Conservation (phyloP, 2,888 invertebrate genomes). For the Sceliomorpha sp. region DNA sequence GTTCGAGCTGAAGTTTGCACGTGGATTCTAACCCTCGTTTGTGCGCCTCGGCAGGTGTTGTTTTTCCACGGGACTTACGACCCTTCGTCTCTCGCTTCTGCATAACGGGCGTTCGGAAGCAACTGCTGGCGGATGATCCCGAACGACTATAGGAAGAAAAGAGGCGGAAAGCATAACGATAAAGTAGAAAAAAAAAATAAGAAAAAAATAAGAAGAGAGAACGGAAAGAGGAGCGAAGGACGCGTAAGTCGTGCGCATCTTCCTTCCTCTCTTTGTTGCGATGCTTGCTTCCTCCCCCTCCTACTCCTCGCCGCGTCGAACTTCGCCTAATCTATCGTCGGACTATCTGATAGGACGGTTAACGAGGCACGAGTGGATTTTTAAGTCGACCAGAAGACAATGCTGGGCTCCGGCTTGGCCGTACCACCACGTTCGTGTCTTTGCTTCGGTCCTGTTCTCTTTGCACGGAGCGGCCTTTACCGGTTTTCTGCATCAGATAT, state of each 20-base stretch:
- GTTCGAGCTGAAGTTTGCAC: conserved; percentile 38
- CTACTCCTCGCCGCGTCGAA: too few species aligned
- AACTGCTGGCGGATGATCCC: conserved; percentile 13
- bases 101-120: conserved; percentile 28
- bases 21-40: conserved; percentile 47
- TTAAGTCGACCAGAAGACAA: conserved; percentile 78
- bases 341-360: conserved; percentile 72
- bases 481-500: conserved; percentile 80
- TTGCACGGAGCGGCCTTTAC: conserved; percentile 71
- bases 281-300: conserved; percentile 14
- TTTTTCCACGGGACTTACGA: conserved; percentile 53
- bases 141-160: conserved; percentile 28
- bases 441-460: conserved; percentile 64
- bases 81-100: conserved; percentile 24
- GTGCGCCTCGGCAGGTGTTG: conserved; percentile 61
- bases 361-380: conserved; percentile 80
- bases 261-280: conserved; percentile 11
- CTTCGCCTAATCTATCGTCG: conserved; percentile 47
- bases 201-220: conserved; percentile 12
- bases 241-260: conserved; percentile 13
- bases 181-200: conserved; percentile 12
- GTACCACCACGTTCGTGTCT: conserved; percentile 64
- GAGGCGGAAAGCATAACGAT: conserved; percentile 23
- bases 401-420: conserved; percentile 61
- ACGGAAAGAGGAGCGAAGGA: conserved; percentile 20